Percentiles rank a stretch among this genome's conserved stretches.
Evolutionary conservation across 1,140 invertebrate genomes (phyloP).

Genomic region (Drosophila santomea): DNA sequence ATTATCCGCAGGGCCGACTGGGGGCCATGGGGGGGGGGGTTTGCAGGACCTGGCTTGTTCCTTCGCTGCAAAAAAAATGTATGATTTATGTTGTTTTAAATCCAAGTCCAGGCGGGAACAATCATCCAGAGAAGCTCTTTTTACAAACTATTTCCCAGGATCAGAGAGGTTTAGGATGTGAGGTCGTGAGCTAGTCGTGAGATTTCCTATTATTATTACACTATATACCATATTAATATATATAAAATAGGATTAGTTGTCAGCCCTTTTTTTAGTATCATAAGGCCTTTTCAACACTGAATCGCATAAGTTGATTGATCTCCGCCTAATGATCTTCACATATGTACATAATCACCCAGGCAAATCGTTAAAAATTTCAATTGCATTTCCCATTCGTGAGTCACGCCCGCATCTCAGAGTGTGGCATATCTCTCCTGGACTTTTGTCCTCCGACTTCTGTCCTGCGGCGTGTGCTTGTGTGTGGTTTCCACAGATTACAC

Average conservation of each 20-base stretch:
- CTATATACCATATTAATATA: no score
- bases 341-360: not conserved
- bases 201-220: not conserved
- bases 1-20: slow-evolving; percentile 50
- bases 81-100: slow-evolving; percentile 71
- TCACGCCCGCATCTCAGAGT: slow-evolving; percentile 31
- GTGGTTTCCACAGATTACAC: slow-evolving; percentile 65
- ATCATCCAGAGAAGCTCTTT: slow-evolving; percentile 22
- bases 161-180: not conserved
- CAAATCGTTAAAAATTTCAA: not conserved
- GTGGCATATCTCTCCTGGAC: slow-evolving; percentile 23
- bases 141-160: slow-evolving; percentile 40
- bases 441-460: slow-evolving; percentile 27
- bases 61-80: slow-evolving; percentile 45
- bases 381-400: not conserved
- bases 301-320: not conserved
- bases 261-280: no score
- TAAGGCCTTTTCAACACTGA: no score
- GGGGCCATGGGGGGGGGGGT: not conserved
- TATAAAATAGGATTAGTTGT: no score
- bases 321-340: not conserved
- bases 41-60: slow-evolving; percentile 12
- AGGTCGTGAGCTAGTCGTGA: not conserved
- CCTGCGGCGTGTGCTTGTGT: slow-evolving; percentile 28
- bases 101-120: slow-evolving; percentile 29